phyloP scores from a whole-genome alignment of 2,797 vertebrate species.

The Manis javanica region DNA sequence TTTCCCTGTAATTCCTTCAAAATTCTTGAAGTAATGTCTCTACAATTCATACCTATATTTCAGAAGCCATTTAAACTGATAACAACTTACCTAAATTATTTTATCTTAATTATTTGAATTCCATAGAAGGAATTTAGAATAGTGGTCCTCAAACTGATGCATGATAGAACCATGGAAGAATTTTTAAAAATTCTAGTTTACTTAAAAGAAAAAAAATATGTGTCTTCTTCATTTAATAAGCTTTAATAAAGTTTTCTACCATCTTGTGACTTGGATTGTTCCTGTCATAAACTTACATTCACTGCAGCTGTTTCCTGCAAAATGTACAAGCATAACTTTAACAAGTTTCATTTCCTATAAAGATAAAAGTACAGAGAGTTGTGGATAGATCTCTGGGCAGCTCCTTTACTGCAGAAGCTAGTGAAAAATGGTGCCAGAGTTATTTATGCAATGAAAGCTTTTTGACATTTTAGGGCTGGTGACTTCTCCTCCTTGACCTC shows the following conservation, averaged over 20 bases:
- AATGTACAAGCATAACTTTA: conserved; percentile 41
- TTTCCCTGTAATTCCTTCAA: background rate
- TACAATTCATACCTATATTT: background rate
- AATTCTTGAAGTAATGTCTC: background rate
- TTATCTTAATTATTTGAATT: background rate
- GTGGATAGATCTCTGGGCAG: background rate
- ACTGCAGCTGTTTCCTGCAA: conserved; percentile 76
- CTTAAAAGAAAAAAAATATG: background rate
- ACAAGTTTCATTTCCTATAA: conserved; percentile 73
- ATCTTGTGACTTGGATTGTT: conserved; percentile 36
- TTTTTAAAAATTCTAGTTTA: background rate
- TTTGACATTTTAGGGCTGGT: accelerated
- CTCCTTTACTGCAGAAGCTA: background rate
- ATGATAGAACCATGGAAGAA: background rate
- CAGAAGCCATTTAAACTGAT: background rate
- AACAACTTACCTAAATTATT: background rate
- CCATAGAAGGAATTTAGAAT: background rate
- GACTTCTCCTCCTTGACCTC: background rate
- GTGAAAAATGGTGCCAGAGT: background rate
- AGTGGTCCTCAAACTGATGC: background rate
- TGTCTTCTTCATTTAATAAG: background rate
- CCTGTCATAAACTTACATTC: conserved; percentile 34
- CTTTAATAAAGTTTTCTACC: conserved; percentile 25
- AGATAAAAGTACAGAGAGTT: background rate
- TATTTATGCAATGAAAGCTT: background rate